These are phyloP conservation scores for Leptopilina clavipes DNA, from an alignment of 1,140 invertebrate species.

Conservation along the genomic window DNA sequence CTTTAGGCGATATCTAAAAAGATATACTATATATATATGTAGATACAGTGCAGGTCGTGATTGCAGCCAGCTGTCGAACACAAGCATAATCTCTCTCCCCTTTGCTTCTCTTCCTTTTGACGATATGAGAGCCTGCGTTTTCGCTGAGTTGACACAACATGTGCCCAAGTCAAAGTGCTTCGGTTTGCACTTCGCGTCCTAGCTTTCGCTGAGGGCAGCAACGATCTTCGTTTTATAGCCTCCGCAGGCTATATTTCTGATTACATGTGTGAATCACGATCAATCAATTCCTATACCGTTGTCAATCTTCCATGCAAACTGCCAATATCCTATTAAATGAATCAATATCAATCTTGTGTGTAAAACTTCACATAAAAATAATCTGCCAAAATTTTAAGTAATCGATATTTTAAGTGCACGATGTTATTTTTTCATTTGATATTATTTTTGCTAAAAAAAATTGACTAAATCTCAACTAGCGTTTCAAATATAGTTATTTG, in stretches of 20 bases:
- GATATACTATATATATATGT: background rate
- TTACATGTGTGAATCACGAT: conserved; percentile 55
- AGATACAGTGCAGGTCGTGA: conserved; percentile 27
- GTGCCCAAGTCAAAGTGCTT: conserved; percentile 74
- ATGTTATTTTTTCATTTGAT: no score
- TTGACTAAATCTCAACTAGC: no score
- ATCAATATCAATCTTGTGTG: no score
- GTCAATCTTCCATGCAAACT: background rate
- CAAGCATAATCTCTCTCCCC: conserved; percentile 62
- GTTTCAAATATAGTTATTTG: no score
- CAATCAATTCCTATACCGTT: conserved; percentile 35
- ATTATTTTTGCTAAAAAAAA: no score
- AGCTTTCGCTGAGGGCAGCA: conserved; percentile 69
- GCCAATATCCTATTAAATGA: no score
- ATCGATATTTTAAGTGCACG: no score
- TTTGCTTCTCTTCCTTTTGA: conserved; percentile 59
- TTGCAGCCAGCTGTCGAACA: conserved; percentile 64
- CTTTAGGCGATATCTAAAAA: background rate
- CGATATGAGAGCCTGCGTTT: conserved; percentile 68
- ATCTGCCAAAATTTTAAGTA: no score
- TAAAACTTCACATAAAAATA: no score
- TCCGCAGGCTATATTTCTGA: conserved; percentile 65
- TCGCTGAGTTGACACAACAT: conserved; percentile 74
- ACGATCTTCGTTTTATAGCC: conserved; percentile 69
- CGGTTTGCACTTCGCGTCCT: conserved; percentile 66